These are phyloP conservation scores for Bicyclus anynana DNA, from an alignment of 1,140 invertebrate species.

Conservation along the genomic window DNA sequence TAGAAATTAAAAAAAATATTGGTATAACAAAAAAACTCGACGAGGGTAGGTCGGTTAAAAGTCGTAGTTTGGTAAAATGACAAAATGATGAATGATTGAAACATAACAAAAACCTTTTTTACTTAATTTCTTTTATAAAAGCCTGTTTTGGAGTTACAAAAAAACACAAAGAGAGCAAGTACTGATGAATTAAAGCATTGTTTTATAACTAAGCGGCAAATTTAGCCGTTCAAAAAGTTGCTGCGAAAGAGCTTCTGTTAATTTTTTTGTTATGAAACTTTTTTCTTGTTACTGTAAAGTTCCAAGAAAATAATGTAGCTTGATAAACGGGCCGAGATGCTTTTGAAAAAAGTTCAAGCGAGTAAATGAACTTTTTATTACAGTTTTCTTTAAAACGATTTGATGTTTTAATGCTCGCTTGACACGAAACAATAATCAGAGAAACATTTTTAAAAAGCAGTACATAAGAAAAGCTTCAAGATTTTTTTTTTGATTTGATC, in stretches of 20 bases:
- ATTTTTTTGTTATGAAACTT: constrained; percentile 14
- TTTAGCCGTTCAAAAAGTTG: constrained; percentile 8
- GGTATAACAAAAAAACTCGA: too few species aligned
- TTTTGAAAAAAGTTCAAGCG: constrained; percentile 4
- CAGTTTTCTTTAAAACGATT: not conserved
- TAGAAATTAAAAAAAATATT: too few species aligned
- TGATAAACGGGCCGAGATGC: not conserved
- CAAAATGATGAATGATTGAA: too few species aligned
- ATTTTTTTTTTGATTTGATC: too few species aligned
- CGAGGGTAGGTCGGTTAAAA: too few species aligned
- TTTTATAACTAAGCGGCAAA: constrained; percentile 8
- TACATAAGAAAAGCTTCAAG: too few species aligned
- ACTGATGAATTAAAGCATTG: constrained; percentile 11
- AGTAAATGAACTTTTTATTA: not conserved
- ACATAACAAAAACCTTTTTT: too few species aligned
- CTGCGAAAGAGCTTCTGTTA: not conserved
- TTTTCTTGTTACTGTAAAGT: constrained; percentile 12
- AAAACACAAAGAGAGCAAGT: constrained; percentile 3
- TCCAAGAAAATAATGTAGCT: constrained; percentile 9
- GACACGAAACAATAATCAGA: not conserved
- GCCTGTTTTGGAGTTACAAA: not conserved
- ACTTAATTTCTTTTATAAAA: too few species aligned
- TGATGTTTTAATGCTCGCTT: not conserved
- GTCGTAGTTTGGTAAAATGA: too few species aligned
- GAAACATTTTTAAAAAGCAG: too few species aligned